Evolutionary conservation across 2,113 vertebrate genomes (phyloP).

Genomic region (Brachyhypopomus gauderio): DNA sequence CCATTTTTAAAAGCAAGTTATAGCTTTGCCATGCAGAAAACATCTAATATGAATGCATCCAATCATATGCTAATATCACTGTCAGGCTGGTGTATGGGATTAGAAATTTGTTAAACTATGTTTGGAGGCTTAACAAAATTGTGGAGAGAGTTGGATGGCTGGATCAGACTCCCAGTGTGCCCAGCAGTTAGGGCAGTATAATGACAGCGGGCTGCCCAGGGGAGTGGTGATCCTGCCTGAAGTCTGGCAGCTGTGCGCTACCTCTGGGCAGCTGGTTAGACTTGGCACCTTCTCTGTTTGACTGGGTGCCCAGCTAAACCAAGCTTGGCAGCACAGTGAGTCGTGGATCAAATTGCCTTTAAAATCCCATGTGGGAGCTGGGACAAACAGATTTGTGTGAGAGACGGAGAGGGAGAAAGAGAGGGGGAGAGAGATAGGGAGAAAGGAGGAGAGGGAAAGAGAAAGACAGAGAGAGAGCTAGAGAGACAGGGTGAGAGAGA

Average conservation of each 20-base stretch:
- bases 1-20: not conserved
- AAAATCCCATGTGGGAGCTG: not conserved
- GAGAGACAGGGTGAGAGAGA: not conserved
- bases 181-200: constrained; percentile 51
- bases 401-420: constrained; percentile 3
- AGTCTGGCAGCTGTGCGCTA: constrained; percentile 32
- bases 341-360: constrained; percentile 34
- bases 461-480: not conserved
- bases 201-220: constrained; percentile 48
- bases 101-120: constrained; percentile 14
- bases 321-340: constrained; percentile 35
- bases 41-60: not conserved
- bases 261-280: constrained; percentile 55
- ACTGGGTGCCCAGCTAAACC: constrained; percentile 54
- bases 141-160: not conserved
- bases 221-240: constrained; percentile 57
- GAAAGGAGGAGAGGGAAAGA: not conserved
- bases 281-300: constrained; percentile 53
- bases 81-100: not conserved
- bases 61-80: constrained; percentile 1
- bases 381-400: constrained; percentile 24
- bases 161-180: constrained; percentile 34
- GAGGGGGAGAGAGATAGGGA: constrained; percentile 15
- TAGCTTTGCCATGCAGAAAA: not conserved
- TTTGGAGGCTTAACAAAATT: constrained; percentile 5